A percentile compares a stretch with the other conserved stretches of the same genome.
Conservation (phyloP, 2,888 invertebrate species). For the Perithous albicinctus region DNA sequence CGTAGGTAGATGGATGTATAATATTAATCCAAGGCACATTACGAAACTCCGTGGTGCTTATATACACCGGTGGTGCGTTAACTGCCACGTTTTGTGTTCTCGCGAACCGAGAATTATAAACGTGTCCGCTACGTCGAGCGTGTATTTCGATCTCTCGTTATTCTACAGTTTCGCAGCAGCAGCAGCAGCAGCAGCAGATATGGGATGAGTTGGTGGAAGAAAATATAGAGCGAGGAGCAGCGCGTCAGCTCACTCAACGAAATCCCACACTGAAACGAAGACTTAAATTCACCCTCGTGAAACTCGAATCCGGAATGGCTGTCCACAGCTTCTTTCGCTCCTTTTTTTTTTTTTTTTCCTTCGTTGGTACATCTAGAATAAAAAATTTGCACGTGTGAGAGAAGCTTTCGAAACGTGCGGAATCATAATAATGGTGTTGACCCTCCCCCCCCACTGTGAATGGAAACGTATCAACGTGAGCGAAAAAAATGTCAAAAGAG, state of each 20-base stretch:
- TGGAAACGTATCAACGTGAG: not conserved
- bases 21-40: not conserved
- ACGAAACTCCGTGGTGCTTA: not conserved
- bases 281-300: conserved; percentile 29
- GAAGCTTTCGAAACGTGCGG: conserved; percentile 43
- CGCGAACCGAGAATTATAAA: conserved; percentile 32
- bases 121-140: conserved; percentile 47
- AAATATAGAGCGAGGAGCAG: not conserved
- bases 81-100: conserved; percentile 33
- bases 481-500: not conserved
- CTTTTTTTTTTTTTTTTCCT: too few species aligned
- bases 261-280: conserved; percentile 34
- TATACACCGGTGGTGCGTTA: not conserved
- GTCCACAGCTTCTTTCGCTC: not conserved
- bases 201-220: not conserved
- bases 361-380: not conserved
- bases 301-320: not conserved
- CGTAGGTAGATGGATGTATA: conserved; percentile 37
- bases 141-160: conserved; percentile 52
- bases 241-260: conserved; percentile 10
- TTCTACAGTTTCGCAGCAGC: conserved; percentile 23
- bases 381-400: conserved; percentile 10
- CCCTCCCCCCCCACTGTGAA: not conserved
- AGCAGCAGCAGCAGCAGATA: not conserved
- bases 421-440: conserved; percentile 22